These are phyloP conservation scores for Grammomys dolichurus DNA, from an alignment of 2,113 vertebrate genomes.

Conservation along the genomic window DNA sequence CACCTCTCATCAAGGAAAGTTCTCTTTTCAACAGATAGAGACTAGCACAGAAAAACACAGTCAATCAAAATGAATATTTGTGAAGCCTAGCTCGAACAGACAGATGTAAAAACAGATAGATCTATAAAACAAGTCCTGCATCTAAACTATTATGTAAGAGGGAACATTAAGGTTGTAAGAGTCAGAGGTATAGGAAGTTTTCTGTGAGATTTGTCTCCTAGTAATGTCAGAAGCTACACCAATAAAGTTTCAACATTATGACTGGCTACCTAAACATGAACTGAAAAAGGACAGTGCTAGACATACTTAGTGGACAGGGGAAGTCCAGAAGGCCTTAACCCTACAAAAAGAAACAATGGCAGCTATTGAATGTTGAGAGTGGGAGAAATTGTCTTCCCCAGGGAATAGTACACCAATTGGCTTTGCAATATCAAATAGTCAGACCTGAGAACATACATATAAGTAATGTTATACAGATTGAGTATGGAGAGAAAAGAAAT, in stretches of 20 bases:
- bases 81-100: not conserved
- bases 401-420: not conserved
- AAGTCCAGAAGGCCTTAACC: not conserved
- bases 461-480: not conserved
- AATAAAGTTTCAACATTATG: not conserved
- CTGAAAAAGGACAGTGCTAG: not conserved
- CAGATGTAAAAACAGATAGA: not conserved
- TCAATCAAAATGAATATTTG: not conserved
- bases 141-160: not conserved
- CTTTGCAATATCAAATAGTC: not conserved
- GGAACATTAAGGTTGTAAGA: not conserved
- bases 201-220: not conserved
- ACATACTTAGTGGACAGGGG: not conserved
- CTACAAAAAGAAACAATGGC: not conserved
- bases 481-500: not conserved
- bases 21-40: not conserved
- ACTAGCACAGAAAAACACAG: not conserved
- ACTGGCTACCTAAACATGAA: not conserved
- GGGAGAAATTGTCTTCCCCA: not conserved
- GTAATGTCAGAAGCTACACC: not conserved
- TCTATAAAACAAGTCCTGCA: not conserved
- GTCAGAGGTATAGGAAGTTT: not conserved
- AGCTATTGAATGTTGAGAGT: not conserved
- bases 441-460: not conserved
- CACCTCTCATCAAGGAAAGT: not conserved